These are phyloP conservation scores for Scelioninae gen. 2 DNA, from an alignment of 2,888 invertebrate genomes.

Conservation along the genomic window DNA sequence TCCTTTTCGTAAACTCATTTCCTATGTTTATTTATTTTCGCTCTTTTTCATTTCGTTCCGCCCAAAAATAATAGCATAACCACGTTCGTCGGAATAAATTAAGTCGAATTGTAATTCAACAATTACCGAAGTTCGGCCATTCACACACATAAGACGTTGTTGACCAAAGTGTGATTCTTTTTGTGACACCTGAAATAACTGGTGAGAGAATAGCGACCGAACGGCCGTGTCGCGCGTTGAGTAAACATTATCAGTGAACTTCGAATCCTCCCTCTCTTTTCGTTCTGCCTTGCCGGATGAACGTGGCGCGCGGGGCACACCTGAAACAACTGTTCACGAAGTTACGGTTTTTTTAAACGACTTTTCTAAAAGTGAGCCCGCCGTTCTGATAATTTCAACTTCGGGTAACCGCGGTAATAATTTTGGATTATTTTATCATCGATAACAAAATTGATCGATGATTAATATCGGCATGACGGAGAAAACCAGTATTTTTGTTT, in stretches of 20 bases:
- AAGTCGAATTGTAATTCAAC: no score
- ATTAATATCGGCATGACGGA: no score
- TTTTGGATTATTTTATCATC: no score
- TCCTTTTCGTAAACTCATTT: no score
- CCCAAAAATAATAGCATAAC: no score
- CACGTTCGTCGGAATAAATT: no score
- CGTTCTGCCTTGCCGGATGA: slow-evolving; percentile 37
- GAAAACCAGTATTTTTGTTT: no score
- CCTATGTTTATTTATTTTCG: no score
- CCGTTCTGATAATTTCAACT: neutral
- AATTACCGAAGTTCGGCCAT: slow-evolving; percentile 50
- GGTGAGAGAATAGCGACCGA: slow-evolving; percentile 66
- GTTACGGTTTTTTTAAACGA: slow-evolving; percentile 27
- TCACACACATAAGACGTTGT: slow-evolving; percentile 60
- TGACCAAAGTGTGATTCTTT: slow-evolving; percentile 66
- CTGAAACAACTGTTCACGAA: slow-evolving; percentile 56
- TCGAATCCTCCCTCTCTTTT: slow-evolving; percentile 61
- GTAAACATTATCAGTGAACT: slow-evolving; percentile 68
- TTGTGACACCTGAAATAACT: slow-evolving; percentile 71
- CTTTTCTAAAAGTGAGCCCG: slow-evolving; percentile 27
- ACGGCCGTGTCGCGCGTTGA: slow-evolving; percentile 68
- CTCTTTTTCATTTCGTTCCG: no score
- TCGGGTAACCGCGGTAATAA: no score
- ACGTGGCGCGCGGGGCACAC: slow-evolving; percentile 43
- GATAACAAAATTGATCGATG: no score